Evolutionary conservation across 2,888 invertebrate species (phyloP), one percentile per base, ranked within the genome.

Genomic region (Drosophila formosana): DNA sequence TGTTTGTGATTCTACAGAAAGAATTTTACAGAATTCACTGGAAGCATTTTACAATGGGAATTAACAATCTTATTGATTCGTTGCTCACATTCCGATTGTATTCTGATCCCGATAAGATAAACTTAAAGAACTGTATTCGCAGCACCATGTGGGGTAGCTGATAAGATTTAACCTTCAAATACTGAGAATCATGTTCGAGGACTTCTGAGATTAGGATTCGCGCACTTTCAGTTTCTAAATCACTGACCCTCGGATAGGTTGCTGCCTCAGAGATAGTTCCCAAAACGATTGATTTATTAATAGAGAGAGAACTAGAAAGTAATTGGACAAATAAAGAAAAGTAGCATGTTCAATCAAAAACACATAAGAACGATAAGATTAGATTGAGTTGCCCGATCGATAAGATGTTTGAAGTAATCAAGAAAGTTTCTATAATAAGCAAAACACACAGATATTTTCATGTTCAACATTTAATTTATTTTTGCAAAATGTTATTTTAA

Each of bases 401-500:
- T 66, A 53, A 65, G 32, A 18, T 51, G 11, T 6, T 13, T 25
- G 5, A 3, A 9, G 4, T 25, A 45, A 45, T 55, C 45, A 5
- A 32, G n/a, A 23, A n/a, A n/a, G 4, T 39, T 30, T 30, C 26
- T 23, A n/a, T 7, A 34, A 26, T 52, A 52, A 52, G 3, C 0
- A 39, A 41, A 26, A 26, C 3, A 41, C 39, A 11, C 3, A 6
- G 13, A 34, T 30, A 5, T 25, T 23, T 23, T 39, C 32, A 39
- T 50, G 55, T 67, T 78, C 65, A 75, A 63, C 46, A 66, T 65
- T 69, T 60, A 23, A 34, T 70, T 72, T 85, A 76, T 65, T 79
- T 72, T 79, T 65, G 66, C 57, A 78, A 67, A 28, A 23, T 30
- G 26, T 60, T 56, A 32, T 62, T 60, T 60, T 61, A 30, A 30